Evolutionary conservation across 1,140 invertebrate genomes (phyloP).

Genomic region (Trichogramma pretiosum): DNA sequence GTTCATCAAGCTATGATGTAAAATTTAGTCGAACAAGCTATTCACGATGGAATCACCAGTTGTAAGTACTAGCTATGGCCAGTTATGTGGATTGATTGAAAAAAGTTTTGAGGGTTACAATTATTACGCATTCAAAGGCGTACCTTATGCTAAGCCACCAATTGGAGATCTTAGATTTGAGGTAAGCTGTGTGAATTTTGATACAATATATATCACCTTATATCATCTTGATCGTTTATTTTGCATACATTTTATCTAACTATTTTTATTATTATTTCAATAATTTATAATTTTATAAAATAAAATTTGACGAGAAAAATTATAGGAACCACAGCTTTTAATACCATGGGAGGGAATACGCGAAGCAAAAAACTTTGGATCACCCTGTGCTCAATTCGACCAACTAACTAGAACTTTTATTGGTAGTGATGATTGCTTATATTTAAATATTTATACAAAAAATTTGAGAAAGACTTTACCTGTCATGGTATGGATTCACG

Average conservation of each 20-base stretch:
- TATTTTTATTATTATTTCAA: too few relatives aligned
- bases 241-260: too few relatives aligned
- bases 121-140: conserved; percentile 14
- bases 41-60: neutral
- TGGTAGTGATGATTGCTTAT: conserved; percentile 66
- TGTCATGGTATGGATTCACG: conserved; percentile 62
- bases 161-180: conserved; percentile 13
- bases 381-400: conserved; percentile 40
- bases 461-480: conserved; percentile 30
- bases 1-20: too few relatives aligned
- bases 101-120: conserved; percentile 9
- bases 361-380: conserved; percentile 48
- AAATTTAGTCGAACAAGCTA: too few relatives aligned
- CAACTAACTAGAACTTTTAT: conserved; percentile 9
- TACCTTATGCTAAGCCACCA: conserved; percentile 15
- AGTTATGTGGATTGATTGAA: neutral
- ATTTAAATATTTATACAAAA: conserved; percentile 72
- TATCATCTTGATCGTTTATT: too few relatives aligned
- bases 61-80: conserved; percentile 1
- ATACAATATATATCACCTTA: too few relatives aligned
- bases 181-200: neutral
- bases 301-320: neutral
- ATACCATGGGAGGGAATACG: conserved; percentile 47
- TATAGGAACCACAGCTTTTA: conserved; percentile 48
- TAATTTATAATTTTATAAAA: too few relatives aligned